Base-by-base conservation (phyloP, 2,888 invertebrate species). In the Chironomus tentans region DNA sequence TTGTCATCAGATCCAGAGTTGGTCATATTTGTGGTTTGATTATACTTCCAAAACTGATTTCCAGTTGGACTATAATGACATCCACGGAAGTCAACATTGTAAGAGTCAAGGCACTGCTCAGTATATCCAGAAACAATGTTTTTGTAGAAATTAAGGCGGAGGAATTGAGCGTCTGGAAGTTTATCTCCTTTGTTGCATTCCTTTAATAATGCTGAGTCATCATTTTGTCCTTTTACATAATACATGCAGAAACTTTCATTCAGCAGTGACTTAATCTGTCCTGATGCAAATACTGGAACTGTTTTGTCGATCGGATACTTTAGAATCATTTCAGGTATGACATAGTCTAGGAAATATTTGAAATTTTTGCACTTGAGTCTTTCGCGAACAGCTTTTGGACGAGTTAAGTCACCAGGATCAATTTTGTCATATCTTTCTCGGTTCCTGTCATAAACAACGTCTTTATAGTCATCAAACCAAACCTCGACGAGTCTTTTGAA, bases 331-430 rank as follows among this genome's bases (percentile, higher is more conserved):
- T 98, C 98, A 82, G 95, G 97, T 0, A 97, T 97, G 24, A 98
- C 87, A 81, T 93, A 90, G 77, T 93, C 90, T 87, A 98, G 95
- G 10, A 94, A 98, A 97, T 98, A 98, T 78, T 91, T 91, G 84
- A 98, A 98, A 0, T 94, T 85, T 82, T 95, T 96, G 85, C 98
- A 98, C 4, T 92, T 84, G 0, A 97, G 86, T 21, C 85, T 86
- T 68, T 89, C 82, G 10, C 97, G 84, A n/a, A 97, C 84, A 0
- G 88, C 91, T 77, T 87, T 88, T 85, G 97, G 97, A 77, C 88
- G 86, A 0, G 88, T 86, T 70, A 98, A 82, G 84, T 97, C 92
- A 0, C 97, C 97, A 0, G 93, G 86, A 82, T 93, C 89, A 15
- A 95, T 85, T 1, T 83, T 81, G 13, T 87, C 85, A 80, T 94